Evolutionary conservation across 1,140 invertebrate species (phyloP).

Genomic region (Achroia grisella): DNA sequence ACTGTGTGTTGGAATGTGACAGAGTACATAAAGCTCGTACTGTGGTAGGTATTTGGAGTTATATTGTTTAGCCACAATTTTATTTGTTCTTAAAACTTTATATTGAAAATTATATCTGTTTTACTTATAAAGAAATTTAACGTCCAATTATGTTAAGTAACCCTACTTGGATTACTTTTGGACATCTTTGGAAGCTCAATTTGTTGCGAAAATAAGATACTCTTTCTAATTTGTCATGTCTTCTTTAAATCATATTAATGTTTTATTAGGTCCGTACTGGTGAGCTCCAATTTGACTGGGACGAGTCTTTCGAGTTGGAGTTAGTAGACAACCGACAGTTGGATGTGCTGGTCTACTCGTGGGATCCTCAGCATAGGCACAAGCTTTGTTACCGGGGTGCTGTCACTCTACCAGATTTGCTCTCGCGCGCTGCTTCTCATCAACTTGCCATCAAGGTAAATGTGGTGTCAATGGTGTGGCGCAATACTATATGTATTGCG

Average conservation of each 20-base stretch:
- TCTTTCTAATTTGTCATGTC: too few relatives aligned
- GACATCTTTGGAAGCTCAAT: too few relatives aligned
- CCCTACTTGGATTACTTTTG: too few relatives aligned
- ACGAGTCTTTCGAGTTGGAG: slow-evolving; percentile 98
- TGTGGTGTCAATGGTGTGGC: not conserved
- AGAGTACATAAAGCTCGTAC: slow-evolving; percentile 97
- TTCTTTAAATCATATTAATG: not conserved
- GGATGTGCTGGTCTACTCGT: slow-evolving; percentile 97
- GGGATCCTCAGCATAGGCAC: slow-evolving; percentile 97
- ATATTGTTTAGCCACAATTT: too few relatives aligned
- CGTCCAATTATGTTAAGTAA: too few relatives aligned
- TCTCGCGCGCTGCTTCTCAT: slow-evolving; percentile 86
- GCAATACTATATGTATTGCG: not conserved
- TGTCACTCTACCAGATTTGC: slow-evolving; percentile 87
- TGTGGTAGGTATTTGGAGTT: slow-evolving; percentile 76
- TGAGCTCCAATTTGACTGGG: slow-evolving; percentile 98
- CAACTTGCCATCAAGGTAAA: slow-evolving; percentile 87
- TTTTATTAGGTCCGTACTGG: slow-evolving; percentile 85
- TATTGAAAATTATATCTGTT: not conserved
- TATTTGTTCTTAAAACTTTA: too few relatives aligned
- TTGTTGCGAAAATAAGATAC: too few relatives aligned
- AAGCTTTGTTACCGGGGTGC: slow-evolving; percentile 95
- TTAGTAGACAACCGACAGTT: slow-evolving; percentile 94
- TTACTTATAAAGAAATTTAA: too few relatives aligned
- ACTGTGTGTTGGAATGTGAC: slow-evolving; percentile 98